These are phyloP conservation scores for Acanthosepion esculentum DNA, from an alignment of 2,888 invertebrate species.

Conservation along the genomic window DNA sequence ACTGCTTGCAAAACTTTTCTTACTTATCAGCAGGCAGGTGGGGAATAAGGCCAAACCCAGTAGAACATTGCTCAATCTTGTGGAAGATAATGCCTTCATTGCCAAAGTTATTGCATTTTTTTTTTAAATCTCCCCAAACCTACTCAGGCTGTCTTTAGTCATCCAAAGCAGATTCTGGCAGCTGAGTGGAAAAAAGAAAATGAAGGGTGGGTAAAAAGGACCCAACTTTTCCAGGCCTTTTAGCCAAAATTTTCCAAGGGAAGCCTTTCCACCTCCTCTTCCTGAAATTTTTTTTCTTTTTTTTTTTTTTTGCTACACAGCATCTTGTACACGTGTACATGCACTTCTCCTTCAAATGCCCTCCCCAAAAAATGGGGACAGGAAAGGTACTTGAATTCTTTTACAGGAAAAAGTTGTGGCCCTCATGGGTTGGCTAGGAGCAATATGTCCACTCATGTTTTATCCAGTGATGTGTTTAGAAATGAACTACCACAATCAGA, in stretches of 20 bases:
- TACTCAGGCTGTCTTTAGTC: not conserved
- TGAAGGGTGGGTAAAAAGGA: not conserved
- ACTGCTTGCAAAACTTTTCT: not conserved
- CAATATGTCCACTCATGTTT: conserved; percentile 18
- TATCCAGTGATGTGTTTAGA: not conserved
- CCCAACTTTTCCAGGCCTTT: conserved; percentile 7
- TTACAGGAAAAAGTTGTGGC: not conserved
- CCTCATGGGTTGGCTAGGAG: conserved; percentile 11
- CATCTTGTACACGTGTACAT: conserved; percentile 9
- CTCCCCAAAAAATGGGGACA: not conserved
- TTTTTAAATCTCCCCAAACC: not conserved
- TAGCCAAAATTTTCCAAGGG: not conserved
- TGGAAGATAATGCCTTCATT: not conserved
- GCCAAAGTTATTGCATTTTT: not conserved
- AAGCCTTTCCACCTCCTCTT: not conserved
- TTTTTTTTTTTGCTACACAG: not conserved
- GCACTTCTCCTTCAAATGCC: not conserved
- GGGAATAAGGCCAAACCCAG: not conserved
- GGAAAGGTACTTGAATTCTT: not conserved
- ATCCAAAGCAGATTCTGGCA: conserved; percentile 7
- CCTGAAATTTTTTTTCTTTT: not conserved
- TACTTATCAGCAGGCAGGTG: not conserved
- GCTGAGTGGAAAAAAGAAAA: not conserved
- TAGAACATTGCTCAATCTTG: not conserved
- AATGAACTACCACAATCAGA: not conserved